phyloP scores from a whole-genome alignment of 2,797 vertebrate species.

The Schizothorax lantsangensis region DNA sequence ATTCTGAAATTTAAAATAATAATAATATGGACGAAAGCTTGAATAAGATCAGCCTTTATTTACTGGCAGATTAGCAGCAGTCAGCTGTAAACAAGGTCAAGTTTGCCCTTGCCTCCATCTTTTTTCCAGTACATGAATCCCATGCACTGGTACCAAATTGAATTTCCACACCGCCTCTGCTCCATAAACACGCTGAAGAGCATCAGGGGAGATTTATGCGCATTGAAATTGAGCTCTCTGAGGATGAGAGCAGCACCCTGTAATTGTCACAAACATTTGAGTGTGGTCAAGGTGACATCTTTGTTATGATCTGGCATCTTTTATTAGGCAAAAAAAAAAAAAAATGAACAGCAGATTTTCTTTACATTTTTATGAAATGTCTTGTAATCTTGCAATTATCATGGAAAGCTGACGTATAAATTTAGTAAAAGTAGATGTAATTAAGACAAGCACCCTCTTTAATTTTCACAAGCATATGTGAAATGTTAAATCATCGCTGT shows the following conservation, averaged over 20 bases:
- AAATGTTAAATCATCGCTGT: neutral
- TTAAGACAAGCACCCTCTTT: neutral
- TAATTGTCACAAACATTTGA: slow-evolving; percentile 64
- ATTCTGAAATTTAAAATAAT: neutral
- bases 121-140: slow-evolving; percentile 61
- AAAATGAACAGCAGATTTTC: neutral
- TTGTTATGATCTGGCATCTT: slow-evolving; percentile 14
- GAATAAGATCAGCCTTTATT: slow-evolving; percentile 27
- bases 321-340: neutral
- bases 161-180: slow-evolving; percentile 58
- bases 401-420: neutral
- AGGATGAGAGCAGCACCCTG: slow-evolving; percentile 60
- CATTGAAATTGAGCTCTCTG: slow-evolving; percentile 59
- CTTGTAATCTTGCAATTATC: neutral
- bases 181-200: slow-evolving; percentile 55
- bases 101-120: slow-evolving; percentile 39
- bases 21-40: neutral
- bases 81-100: slow-evolving; percentile 57
- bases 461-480: neutral
- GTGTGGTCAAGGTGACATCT: slow-evolving; percentile 55
- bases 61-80: slow-evolving; percentile 29
- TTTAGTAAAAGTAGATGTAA: neutral
- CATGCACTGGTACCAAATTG: slow-evolving; percentile 58
- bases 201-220: slow-evolving; percentile 59
- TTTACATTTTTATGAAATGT: neutral